These are phyloP conservation scores for Leucophenga montana DNA, from an alignment of 2,888 invertebrate species.

Conservation along the genomic window DNA sequence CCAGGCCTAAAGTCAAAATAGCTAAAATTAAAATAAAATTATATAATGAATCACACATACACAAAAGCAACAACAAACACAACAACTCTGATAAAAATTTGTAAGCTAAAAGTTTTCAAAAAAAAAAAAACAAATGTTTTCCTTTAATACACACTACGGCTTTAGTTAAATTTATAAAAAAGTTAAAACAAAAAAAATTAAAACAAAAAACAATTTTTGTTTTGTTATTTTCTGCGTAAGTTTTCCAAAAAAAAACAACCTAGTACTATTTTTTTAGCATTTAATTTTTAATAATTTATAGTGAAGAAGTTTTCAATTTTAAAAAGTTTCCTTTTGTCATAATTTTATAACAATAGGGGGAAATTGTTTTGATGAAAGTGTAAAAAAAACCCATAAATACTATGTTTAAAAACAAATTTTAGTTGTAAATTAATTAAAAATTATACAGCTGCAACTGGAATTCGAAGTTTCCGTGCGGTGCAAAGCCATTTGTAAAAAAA, in stretches of 20 bases:
- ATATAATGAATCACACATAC: too few species aligned
- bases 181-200: slow-evolving; percentile 15
- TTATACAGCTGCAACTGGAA: too few species aligned
- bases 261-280: slow-evolving; percentile 45
- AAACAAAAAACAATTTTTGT: slow-evolving; percentile 15
- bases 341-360: neutral
- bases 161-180: slow-evolving; percentile 30
- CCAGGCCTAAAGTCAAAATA: slow-evolving; percentile 32
- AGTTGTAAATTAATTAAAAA: slow-evolving; percentile 4
- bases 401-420: slow-evolving; percentile 6
- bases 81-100: slow-evolving; percentile 13
- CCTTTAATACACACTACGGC: slow-evolving; percentile 34
- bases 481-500: slow-evolving; percentile 20
- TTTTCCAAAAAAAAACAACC: slow-evolving; percentile 34
- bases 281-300: slow-evolving; percentile 49
- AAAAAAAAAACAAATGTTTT: slow-evolving; percentile 32
- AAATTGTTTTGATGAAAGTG: neutral
- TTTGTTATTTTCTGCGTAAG: slow-evolving; percentile 39
- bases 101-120: slow-evolving; percentile 6
- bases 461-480: neutral
- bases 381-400: neutral
- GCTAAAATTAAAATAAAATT: slow-evolving; percentile 18
- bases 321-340: too few species aligned
- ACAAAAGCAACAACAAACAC: slow-evolving; percentile 13
- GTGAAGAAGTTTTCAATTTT: slow-evolving; percentile 41